phyloP scores from a whole-genome alignment of 2,888 invertebrate species.

The Suillia variegata region DNA sequence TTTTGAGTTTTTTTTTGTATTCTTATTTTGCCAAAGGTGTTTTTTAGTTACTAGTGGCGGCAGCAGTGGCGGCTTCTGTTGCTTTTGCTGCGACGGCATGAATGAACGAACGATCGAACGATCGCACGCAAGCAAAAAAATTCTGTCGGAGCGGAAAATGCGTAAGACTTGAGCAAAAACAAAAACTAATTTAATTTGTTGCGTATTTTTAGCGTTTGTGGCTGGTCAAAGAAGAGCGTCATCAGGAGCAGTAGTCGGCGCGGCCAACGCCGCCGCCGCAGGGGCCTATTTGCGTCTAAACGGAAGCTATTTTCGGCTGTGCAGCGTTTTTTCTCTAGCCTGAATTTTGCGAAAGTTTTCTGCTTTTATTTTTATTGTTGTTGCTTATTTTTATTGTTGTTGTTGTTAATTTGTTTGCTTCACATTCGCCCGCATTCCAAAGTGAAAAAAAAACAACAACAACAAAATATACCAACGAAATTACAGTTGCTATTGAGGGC shows the following conservation, averaged over 20 bases:
- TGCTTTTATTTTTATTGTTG: not conserved
- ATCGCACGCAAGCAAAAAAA: too few relatives aligned
- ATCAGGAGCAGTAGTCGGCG: not conserved
- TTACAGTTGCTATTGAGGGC: constrained; percentile 1
- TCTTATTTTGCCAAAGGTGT: not conserved
- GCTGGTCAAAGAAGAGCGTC: not conserved
- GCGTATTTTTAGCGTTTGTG: not conserved
- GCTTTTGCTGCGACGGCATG: not conserved
- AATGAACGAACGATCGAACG: too few relatives aligned
- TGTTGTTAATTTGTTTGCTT: not conserved
- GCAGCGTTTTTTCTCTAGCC: too few relatives aligned
- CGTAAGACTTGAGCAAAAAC: too few relatives aligned
- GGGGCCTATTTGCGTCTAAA: too few relatives aligned
- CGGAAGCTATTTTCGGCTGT: not conserved
- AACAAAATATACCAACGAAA: not conserved
- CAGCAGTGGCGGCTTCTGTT: not conserved
- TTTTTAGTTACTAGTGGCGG: too few relatives aligned
- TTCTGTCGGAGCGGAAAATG: too few relatives aligned
- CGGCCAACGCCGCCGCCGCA: not conserved
- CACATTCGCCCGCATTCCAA: not conserved
- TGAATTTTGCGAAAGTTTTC: not conserved
- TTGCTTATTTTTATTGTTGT: not conserved
- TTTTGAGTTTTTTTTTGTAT: not conserved
- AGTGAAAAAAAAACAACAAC: not conserved
- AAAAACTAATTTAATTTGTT: not conserved